phyloP scores from a whole-genome alignment of 92 coral and sea anemone genomes.

The Porites evermanni region DNA sequence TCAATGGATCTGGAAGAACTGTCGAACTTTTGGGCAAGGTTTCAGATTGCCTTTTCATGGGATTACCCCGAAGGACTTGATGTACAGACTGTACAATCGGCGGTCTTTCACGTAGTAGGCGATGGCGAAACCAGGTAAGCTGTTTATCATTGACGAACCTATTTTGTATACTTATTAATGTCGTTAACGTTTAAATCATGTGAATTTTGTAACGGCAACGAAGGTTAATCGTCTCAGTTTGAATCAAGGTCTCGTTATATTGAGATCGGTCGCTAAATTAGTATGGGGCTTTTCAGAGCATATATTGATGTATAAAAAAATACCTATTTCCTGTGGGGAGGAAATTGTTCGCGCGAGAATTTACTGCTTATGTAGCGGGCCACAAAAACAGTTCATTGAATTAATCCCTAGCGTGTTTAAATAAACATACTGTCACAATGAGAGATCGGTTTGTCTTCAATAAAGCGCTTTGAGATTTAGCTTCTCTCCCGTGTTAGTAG shows the following conservation, averaged over 20 bases:
- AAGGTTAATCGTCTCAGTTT: background rate
- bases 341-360: constrained; percentile 5
- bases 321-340: constrained; percentile 9
- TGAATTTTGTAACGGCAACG: constrained; percentile 1
- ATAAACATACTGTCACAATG: constrained; percentile 20
- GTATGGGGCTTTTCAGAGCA: background rate
- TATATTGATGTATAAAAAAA: background rate
- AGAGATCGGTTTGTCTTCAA: background rate
- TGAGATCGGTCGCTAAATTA: background rate
- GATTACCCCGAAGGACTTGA: constrained; percentile 91
- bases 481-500: background rate
- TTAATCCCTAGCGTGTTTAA: constrained; percentile 7
- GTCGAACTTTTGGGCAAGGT: constrained; percentile 91
- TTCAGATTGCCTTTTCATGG: constrained; percentile 91
- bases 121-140: constrained; percentile 79
- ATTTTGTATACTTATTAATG: no score
- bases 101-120: constrained; percentile 90
- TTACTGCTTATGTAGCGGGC: background rate
- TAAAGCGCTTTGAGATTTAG: background rate
- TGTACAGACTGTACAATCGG: constrained; percentile 81
- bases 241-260: background rate
- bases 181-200: background rate
- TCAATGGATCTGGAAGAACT: constrained; percentile 83
- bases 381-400: constrained; percentile 16
- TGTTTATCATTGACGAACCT: background rate